Evolutionary conservation across 2,113 vertebrate genomes (phyloP).

Genomic region (Eira barbara): DNA sequence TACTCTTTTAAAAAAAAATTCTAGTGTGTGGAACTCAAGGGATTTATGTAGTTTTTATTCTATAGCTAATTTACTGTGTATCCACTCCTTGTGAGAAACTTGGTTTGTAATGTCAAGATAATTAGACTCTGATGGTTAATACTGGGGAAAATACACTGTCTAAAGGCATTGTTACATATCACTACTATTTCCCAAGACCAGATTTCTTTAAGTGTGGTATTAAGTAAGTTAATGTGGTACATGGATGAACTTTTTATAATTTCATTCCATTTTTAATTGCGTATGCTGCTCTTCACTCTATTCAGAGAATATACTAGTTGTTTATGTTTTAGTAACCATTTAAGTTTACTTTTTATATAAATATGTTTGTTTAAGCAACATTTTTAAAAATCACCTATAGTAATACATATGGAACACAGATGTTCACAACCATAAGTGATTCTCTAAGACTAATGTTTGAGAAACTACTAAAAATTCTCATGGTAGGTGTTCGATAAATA

Average conservation of each 20-base stretch:
- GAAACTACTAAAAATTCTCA: not conserved
- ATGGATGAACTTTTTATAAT: not conserved
- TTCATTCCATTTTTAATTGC: not conserved
- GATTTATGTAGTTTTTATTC: not conserved
- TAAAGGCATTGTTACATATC: not conserved
- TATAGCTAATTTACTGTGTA: not conserved
- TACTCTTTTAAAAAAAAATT: constrained; percentile 29
- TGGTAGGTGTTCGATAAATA: not conserved
- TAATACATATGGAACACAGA: not conserved
- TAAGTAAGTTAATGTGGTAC: not conserved
- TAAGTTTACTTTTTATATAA: not conserved
- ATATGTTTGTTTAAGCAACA: not conserved
- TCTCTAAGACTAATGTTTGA: not conserved
- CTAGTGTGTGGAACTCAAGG: not conserved
- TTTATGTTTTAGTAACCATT: not conserved
- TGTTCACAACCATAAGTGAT: not conserved
- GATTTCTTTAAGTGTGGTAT: not conserved
- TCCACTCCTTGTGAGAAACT: not conserved
- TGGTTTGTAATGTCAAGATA: not conserved
- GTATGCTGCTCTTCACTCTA: not conserved
- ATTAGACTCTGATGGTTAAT: not conserved
- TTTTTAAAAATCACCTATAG: not conserved
- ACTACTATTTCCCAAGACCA: not conserved
- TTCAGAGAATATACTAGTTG: not conserved
- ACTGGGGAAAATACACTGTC: not conserved